Conservation (phyloP, 2,888 invertebrate species). For the Limnephilus auricula region DNA sequence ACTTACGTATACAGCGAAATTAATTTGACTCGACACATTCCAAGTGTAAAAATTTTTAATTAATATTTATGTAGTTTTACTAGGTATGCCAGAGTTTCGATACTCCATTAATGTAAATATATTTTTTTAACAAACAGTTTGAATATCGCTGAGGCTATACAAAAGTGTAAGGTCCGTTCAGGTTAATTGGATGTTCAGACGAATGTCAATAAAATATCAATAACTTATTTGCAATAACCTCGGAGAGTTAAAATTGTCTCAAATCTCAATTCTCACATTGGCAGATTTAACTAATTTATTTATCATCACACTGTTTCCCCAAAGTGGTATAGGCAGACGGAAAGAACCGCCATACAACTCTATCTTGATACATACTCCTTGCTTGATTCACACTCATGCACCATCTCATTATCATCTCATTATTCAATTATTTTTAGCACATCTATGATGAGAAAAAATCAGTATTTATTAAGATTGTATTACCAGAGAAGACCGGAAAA, state of each 20-base stretch:
- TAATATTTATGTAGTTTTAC: neutral
- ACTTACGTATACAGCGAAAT: neutral
- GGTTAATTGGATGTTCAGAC: too few relatives aligned
- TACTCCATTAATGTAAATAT: neutral
- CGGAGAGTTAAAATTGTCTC: too few relatives aligned
- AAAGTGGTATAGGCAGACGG: neutral
- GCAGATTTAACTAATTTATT: too few relatives aligned
- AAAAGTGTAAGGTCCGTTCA: too few relatives aligned
- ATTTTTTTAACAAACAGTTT: neutral
- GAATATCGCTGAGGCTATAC: neutral
- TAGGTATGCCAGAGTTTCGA: neutral
- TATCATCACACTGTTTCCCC: neutral
- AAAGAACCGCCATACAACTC: neutral
- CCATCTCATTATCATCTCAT: too few relatives aligned
- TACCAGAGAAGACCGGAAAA: too few relatives aligned
- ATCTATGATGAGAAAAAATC: too few relatives aligned
- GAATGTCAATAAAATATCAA: too few relatives aligned
- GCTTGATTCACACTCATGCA: neutral
- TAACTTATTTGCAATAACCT: neutral
- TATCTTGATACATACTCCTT: neutral
- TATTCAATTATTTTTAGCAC: too few relatives aligned
- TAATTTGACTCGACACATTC: neutral
- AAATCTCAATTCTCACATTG: too few relatives aligned
- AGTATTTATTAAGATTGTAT: too few relatives aligned
- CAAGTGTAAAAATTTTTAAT: neutral